These are phyloP conservation scores for Acleris emargana DNA, from an alignment of 2,888 invertebrate species.

Conservation along the genomic window DNA sequence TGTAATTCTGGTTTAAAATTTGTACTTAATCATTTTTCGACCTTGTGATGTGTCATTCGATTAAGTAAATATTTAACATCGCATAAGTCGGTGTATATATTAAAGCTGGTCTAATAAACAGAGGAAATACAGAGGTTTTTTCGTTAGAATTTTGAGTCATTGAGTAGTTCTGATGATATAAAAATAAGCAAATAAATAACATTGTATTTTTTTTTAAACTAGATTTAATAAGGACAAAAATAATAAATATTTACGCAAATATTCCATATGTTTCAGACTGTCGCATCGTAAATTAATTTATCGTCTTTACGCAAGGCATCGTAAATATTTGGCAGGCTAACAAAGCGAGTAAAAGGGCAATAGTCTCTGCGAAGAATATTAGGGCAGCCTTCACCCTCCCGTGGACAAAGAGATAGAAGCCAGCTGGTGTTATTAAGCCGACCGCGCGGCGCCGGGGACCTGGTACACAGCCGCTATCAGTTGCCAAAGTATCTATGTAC, in stretches of 20 bases:
- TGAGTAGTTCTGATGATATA: too few species aligned
- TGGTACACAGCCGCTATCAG: conserved; percentile 7
- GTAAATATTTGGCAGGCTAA: conserved; percentile 29
- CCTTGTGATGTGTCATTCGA: too few species aligned
- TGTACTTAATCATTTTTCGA: too few species aligned
- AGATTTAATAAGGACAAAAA: too few species aligned
- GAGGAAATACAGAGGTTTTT: too few species aligned
- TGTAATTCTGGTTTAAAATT: too few species aligned
- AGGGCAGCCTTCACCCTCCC: conserved; percentile 19
- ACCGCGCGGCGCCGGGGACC: conserved; percentile 16
- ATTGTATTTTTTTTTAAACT: too few species aligned
- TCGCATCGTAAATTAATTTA: background rate
- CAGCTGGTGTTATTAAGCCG: conserved; percentile 25
- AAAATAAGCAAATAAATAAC: too few species aligned
- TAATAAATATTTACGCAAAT: background rate
- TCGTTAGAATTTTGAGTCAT: too few species aligned
- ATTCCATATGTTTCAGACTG: background rate
- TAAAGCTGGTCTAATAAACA: too few species aligned
- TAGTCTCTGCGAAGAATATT: conserved; percentile 21
- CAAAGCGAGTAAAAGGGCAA: conserved; percentile 31
- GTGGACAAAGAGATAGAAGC: conserved; percentile 18
- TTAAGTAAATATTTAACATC: too few species aligned
- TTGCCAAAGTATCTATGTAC: conserved; percentile 6
- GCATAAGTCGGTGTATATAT: too few species aligned
- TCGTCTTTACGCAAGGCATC: background rate